phyloP scores from a whole-genome alignment of 1,140 invertebrate species.

The Aporrectodea caliginosa region DNA sequence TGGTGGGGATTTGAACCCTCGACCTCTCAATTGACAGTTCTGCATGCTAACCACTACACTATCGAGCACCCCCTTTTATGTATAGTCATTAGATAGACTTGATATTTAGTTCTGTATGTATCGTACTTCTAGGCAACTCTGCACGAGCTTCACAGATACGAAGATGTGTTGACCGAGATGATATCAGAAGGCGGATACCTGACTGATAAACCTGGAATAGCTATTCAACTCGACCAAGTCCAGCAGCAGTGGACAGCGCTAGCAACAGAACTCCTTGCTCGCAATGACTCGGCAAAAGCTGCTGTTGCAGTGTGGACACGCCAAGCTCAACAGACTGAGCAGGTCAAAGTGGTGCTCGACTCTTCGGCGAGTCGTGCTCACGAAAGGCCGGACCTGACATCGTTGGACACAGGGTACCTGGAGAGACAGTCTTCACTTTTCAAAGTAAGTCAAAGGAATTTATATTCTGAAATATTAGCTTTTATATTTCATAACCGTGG shows the following conservation, averaged over 20 bases:
- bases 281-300: slow-evolving; percentile 45
- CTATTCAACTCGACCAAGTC: slow-evolving; percentile 51
- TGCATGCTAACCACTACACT: no score
- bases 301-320: slow-evolving; percentile 40
- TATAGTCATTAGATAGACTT: no score
- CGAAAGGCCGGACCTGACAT: neutral
- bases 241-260: slow-evolving; percentile 55
- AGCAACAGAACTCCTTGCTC: slow-evolving; percentile 42
- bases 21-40: no score
- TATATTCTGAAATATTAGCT: no score
- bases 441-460: no score
- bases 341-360: neutral
- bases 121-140: slow-evolving; percentile 58
- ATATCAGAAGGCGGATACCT: slow-evolving; percentile 48
- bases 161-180: slow-evolving; percentile 55
- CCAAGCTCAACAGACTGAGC: neutral
- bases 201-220: slow-evolving; percentile 59
- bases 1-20: no score
- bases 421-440: neutral
- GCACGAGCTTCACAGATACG: slow-evolving; percentile 71
- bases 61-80: no score
- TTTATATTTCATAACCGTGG: no score
- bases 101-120: slow-evolving; percentile 13
- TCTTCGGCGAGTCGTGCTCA: neutral
- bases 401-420: neutral